These are phyloP conservation scores for Drosophila seguyi DNA, from an alignment of 1,140 invertebrate genomes.

Conservation along the genomic window DNA sequence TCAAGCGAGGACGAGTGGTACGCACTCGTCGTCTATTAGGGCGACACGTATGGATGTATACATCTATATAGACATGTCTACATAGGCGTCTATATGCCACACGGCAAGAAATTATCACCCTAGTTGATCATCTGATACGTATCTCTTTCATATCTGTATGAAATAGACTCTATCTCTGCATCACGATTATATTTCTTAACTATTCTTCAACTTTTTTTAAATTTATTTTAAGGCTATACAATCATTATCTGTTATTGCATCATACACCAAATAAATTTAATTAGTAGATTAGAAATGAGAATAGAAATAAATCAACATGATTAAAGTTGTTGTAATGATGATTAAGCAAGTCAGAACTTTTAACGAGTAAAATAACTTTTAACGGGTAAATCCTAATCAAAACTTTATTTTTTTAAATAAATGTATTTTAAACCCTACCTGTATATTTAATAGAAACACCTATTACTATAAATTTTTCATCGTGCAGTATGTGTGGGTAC, in stretches of 20 bases:
- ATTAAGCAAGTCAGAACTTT: neutral
- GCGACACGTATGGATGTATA: slow-evolving; percentile 15
- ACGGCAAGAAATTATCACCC: slow-evolving; percentile 8
- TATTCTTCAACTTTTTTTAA: too few species aligned
- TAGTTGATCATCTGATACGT: neutral
- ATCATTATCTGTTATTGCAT: neutral
- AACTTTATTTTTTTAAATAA: neutral
- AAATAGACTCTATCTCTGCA: neutral
- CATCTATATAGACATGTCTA: slow-evolving; percentile 16
- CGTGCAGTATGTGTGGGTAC: slow-evolving; percentile 4
- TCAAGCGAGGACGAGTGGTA: slow-evolving; percentile 68
- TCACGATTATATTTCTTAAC: slow-evolving; percentile 13
- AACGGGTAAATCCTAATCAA: neutral
- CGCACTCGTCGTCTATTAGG: slow-evolving; percentile 41
- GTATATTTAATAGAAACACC: neutral
- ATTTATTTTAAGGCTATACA: too few species aligned
- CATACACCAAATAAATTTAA: neutral
- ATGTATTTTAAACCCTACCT: neutral
- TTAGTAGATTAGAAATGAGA: too few species aligned
- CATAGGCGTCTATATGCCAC: slow-evolving; percentile 11
- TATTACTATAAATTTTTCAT: neutral
- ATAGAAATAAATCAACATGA: neutral
- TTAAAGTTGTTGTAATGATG: neutral
- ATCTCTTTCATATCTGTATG: neutral
- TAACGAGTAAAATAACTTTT: neutral